Evolutionary conservation across 2,113 vertebrate species (phyloP), one percentile per base, ranked within the genome.

Genomic region (Callocephalon fimbriatum): DNA sequence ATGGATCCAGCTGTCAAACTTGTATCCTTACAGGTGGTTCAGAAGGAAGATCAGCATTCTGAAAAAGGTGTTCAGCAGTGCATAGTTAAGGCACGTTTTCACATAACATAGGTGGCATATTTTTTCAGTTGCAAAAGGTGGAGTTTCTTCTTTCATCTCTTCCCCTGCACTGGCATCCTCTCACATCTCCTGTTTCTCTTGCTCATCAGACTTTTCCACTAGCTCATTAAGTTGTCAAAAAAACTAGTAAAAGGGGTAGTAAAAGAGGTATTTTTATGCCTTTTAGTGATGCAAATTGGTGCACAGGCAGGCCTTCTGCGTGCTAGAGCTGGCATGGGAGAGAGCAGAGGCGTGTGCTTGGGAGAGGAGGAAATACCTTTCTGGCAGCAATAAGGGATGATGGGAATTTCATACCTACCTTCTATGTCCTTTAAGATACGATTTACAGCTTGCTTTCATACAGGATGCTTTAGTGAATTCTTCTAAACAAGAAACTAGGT

Each of bases 21-120:
- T 20, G 3, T 61, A 10, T 45, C 23, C 2, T 44, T 44, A 38
- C 62, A 44, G 0, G 3, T 9, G 2, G 10, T 16, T 79, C 25
- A 5, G 37, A 68, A 62, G 53, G 37, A 68, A 8, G 9, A 11
- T 53, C 2, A 15, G 11, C 5, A 1, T 38, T 38, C n/a, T 72
- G 20, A 31, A 68, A 72, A 56, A 12, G 5, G 5, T 32, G 15
- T 40, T 75, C 21, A 65, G 35, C 42, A 4, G 2, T 15, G 20
- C 37, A 12, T 7, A 38, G 14, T 56, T 65, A 40, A 65, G 3
- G 19, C 10, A 5, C 7, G 5, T 18, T 73, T 90, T 62, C 8
- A 2, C 31, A 6, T 62, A 16, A 27, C 23, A 6, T 2, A 15
- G 14, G 8, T 35, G 25, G 12, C 3, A 15, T 26, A 1, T 18